These are phyloP conservation scores for Chymomyza procnemis DNA, from an alignment of 2,888 invertebrate genomes.

Conservation along the genomic window DNA sequence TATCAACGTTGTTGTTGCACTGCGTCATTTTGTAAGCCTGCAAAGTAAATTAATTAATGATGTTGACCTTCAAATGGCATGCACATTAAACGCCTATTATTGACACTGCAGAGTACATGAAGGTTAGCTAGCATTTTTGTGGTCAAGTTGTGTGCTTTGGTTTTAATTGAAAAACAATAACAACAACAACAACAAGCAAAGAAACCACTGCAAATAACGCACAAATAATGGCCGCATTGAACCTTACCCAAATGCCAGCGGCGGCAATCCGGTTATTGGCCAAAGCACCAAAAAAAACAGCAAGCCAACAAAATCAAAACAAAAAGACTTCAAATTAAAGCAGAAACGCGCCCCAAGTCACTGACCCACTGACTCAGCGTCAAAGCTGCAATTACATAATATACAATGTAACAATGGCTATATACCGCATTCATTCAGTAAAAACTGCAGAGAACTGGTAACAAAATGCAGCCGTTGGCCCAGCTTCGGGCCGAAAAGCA, in stretches of 20 bases:
- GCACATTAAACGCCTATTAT: not conserved
- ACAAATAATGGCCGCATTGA: not conserved
- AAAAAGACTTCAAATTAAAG: not conserved
- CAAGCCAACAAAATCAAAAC: conserved; percentile 2
- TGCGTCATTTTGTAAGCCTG: conserved; percentile 22
- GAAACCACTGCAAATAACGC: not conserved
- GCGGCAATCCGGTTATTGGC: not conserved
- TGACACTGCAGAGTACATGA: conserved; percentile 19
- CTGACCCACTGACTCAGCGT: conserved; percentile 65
- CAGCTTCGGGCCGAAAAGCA: not conserved
- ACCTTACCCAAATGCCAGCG: not conserved
- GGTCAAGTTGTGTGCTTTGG: conserved; percentile 59
- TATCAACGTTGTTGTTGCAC: conserved; percentile 9
- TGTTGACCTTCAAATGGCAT: conserved; percentile 31
- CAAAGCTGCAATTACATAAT: not conserved
- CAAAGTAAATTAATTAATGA: conserved; percentile 27
- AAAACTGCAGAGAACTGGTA: conserved; percentile 44
- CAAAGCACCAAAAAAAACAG: conserved; percentile 3
- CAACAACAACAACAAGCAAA: not conserved
- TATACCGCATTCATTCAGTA: conserved; percentile 43
- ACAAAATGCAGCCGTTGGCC: conserved; percentile 9
- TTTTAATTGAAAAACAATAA: conserved; percentile 32
- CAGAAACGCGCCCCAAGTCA: conserved; percentile 43
- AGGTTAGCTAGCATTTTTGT: conserved; percentile 42
- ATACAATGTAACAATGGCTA: conserved; percentile 42